These are phyloP conservation scores for Brachystomella parvula DNA, from an alignment of 1,140 invertebrate genomes.

Conservation along the genomic window DNA sequence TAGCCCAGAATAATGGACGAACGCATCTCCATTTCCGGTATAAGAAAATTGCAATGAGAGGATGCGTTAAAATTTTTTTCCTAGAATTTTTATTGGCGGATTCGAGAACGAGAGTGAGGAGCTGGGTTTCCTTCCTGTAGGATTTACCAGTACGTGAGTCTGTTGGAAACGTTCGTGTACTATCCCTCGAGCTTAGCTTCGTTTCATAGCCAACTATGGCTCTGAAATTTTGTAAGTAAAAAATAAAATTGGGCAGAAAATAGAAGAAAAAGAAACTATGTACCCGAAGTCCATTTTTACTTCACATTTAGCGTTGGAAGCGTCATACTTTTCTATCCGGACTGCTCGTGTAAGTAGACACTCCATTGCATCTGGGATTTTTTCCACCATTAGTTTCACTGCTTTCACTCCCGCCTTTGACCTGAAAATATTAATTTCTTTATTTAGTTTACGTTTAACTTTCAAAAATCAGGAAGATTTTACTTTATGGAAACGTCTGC, in stretches of 20 bases:
- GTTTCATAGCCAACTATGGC: slow-evolving; percentile 35
- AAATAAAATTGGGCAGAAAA: neutral
- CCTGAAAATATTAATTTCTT: slow-evolving; percentile 36
- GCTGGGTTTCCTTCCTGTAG: slow-evolving; percentile 33
- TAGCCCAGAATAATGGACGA: slow-evolving; percentile 71
- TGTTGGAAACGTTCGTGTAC: neutral
- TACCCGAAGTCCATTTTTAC: slow-evolving; percentile 61
- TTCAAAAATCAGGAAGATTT: neutral
- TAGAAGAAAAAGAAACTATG: neutral
- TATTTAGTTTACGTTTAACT: neutral
- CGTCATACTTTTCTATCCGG: slow-evolving; percentile 56
- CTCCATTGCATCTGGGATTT: slow-evolving; percentile 61
- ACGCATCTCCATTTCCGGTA: slow-evolving; percentile 73
- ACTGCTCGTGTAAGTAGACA: slow-evolving; percentile 56
- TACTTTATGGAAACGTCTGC: slow-evolving; percentile 38
- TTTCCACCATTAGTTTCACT: slow-evolving; percentile 66
- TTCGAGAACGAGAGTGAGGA: slow-evolving; percentile 33
- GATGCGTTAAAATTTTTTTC: slow-evolving; percentile 59
- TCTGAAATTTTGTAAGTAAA: slow-evolving; percentile 2
- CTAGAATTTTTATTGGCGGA: slow-evolving; percentile 27
- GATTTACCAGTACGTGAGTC: slow-evolving; percentile 4
- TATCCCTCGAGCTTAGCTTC: neutral
- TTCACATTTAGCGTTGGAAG: slow-evolving; percentile 71
- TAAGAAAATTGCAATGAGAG: slow-evolving; percentile 69
- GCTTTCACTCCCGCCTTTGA: slow-evolving; percentile 72